These are phyloP conservation scores for Lethrus apterus DNA, from an alignment of 1,140 invertebrate genomes.

Conservation along the genomic window DNA sequence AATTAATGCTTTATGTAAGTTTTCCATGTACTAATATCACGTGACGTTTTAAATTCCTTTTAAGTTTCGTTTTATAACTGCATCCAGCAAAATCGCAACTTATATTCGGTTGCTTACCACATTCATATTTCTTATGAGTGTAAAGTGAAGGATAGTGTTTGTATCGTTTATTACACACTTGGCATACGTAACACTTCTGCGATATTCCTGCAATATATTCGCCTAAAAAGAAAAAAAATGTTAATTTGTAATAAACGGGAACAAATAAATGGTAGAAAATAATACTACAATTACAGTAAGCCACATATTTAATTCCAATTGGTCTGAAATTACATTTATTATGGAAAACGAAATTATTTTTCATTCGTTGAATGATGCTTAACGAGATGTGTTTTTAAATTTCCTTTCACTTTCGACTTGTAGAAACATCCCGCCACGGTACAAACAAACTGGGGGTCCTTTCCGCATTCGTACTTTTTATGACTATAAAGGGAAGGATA, in stretches of 20 bases:
- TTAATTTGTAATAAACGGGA: no score
- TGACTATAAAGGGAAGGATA: background rate
- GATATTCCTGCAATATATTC: no score
- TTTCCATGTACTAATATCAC: no score
- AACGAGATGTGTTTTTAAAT: background rate
- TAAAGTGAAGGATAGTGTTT: conserved; percentile 29
- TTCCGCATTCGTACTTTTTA: conserved; percentile 5
- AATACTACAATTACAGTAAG: no score
- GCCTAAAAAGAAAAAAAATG: no score
- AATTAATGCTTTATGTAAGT: no score
- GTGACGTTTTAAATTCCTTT: conserved; percentile 68
- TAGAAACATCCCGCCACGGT: background rate
- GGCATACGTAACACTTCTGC: background rate
- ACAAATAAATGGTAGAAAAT: no score
- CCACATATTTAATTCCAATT: no score
- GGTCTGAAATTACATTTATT: no score
- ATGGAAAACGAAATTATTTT: no score
- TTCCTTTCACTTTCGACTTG: background rate
- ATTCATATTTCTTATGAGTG: conserved; percentile 49
- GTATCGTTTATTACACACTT: conserved; percentile 5
- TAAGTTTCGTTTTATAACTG: conserved; percentile 63
- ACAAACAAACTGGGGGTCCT: background rate
- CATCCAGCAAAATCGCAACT: conserved; percentile 50
- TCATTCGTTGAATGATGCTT: no score
- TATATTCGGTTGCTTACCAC: conserved; percentile 46